phyloP scores from a whole-genome alignment of 2,888 invertebrate genomes.

The Sceliomorpha sp. region DNA sequence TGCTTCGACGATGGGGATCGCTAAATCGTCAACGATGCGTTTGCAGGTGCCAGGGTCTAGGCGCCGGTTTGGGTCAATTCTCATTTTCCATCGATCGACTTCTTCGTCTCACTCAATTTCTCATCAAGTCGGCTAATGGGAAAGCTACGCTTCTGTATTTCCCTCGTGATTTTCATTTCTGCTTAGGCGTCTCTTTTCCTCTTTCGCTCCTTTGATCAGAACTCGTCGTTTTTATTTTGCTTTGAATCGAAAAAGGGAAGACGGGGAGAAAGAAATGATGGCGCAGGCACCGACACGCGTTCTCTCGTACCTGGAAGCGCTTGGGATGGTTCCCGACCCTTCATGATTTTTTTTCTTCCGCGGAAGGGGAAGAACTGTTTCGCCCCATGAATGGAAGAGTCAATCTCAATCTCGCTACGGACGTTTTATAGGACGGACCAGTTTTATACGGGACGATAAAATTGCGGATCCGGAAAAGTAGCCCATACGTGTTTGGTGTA shows the following conservation, averaged over 20 bases:
- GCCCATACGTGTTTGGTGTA: conserved; percentile 28
- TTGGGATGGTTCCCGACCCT: too few relatives aligned
- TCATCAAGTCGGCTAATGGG: conserved; percentile 60
- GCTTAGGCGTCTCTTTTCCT: conserved; percentile 6
- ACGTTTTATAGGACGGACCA: conserved; percentile 16
- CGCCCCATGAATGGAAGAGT: conserved; percentile 24
- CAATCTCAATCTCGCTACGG: conserved; percentile 12
- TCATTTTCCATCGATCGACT: conserved; percentile 59
- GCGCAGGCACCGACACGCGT: too few relatives aligned
- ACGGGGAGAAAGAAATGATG: too few relatives aligned
- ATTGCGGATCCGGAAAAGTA: conserved; percentile 30
- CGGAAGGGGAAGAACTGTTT: conserved; percentile 25
- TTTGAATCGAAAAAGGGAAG: too few relatives aligned
- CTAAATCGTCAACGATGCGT: conserved; percentile 25
- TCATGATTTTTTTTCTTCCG: too few relatives aligned
- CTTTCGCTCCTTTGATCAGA: background rate
- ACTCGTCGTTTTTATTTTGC: too few relatives aligned
- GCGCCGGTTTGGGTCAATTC: conserved; percentile 61
- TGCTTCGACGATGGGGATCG: conserved; percentile 45
- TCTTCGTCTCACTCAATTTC: conserved; percentile 53
- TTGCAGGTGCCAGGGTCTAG: conserved; percentile 41
- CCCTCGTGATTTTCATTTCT: conserved; percentile 54
- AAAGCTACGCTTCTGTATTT: conserved; percentile 52
- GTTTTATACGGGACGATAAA: conserved; percentile 36
- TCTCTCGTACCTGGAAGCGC: too few relatives aligned